These are phyloP conservation scores for Saccopteryx bilineata DNA, from an alignment of 2,113 vertebrate species.

Conservation along the genomic window DNA sequence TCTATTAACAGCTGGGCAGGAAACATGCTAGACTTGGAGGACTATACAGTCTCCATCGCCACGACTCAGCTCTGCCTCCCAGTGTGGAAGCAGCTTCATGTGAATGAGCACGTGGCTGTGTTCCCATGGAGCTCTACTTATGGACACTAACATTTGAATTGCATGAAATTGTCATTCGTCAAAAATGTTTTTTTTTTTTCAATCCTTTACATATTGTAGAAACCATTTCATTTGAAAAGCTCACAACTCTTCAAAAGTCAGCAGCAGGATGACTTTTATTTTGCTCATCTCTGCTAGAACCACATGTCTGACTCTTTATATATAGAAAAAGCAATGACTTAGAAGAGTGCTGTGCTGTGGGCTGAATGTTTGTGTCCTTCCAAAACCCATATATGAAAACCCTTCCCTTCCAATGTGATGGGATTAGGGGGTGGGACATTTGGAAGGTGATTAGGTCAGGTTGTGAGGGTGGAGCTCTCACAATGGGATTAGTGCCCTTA, in stretches of 20 bases:
- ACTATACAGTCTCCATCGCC: not conserved
- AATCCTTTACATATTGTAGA: not conserved
- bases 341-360: not conserved
- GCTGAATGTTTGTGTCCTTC: not conserved
- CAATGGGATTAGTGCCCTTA: not conserved
- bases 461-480: not conserved
- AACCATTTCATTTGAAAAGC: not conserved
- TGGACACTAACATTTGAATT: not conserved
- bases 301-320: not conserved
- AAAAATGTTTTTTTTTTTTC: not conserved
- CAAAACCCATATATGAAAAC: not conserved
- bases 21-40: not conserved
- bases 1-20: not conserved
- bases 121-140: not conserved
- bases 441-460: not conserved
- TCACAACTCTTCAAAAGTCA: not conserved
- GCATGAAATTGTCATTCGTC: not conserved
- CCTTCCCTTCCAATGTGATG: not conserved
- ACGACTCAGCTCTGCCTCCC: accelerated
- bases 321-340: not conserved
- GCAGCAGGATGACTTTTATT: not conserved
- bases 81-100: accelerated
- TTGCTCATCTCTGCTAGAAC: not conserved
- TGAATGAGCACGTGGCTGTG: accelerated
- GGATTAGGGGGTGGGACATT: not conserved